phyloP scores from a whole-genome alignment of 2,888 invertebrate species.

The Hydrotaea diabolus region DNA sequence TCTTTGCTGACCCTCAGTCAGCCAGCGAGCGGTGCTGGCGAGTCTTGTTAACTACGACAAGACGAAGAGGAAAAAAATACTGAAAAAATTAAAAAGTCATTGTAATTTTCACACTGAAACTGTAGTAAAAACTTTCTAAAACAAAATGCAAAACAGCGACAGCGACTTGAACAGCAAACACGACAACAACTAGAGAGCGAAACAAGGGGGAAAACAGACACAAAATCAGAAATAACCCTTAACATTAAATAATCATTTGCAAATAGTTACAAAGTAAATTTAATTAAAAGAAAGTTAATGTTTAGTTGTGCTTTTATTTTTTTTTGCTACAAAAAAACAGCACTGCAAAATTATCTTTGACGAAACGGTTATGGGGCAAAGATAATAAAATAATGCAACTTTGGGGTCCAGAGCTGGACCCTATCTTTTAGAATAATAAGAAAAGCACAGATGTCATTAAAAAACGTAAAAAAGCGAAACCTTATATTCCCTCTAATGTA shows the following conservation, averaged over 20 bases:
- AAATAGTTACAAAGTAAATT: constrained; percentile 33
- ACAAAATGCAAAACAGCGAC: constrained; percentile 24
- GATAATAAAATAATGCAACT: no score
- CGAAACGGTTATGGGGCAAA: no score
- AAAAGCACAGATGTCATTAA: no score
- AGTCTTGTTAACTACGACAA: not conserved
- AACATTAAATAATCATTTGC: constrained; percentile 11
- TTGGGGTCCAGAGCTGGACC: no score
- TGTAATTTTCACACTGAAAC: constrained; percentile 57
- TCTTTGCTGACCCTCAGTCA: not conserved
- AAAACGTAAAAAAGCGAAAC: no score
- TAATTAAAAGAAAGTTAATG: constrained; percentile 41
- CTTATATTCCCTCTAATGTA: no score
- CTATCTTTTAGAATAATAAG: no score
- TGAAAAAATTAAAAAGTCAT: constrained; percentile 50
- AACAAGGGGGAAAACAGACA: not conserved
- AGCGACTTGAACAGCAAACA: no score
- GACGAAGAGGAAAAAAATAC: not conserved
- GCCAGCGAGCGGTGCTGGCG: not conserved
- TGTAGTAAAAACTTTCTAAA: constrained; percentile 55
- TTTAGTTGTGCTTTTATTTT: not conserved
- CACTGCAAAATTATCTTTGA: no score
- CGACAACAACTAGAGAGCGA: not conserved
- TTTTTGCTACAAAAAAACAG: no score
- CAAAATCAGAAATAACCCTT: constrained; percentile 22